These are phyloP conservation scores for Sarcophaga bullata DNA, from an alignment of 1,140 invertebrate genomes.

Conservation along the genomic window DNA sequence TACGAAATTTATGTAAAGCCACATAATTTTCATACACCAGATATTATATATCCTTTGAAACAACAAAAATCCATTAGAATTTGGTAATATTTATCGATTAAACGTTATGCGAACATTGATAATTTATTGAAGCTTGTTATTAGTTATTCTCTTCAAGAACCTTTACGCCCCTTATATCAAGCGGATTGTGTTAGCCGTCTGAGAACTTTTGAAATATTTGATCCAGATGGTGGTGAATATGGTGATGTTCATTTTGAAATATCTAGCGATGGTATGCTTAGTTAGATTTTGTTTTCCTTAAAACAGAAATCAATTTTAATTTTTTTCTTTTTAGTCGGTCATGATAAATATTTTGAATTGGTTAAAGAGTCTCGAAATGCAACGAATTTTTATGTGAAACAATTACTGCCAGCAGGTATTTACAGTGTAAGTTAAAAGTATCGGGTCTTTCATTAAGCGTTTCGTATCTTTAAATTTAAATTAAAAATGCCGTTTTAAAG, in stretches of 20 bases:
- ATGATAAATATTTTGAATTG: constrained; percentile 45
- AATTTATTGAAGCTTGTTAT: background rate
- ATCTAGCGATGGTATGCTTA: constrained; percentile 20
- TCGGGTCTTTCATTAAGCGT: too few species aligned
- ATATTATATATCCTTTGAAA: constrained; percentile 64
- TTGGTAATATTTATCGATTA: constrained; percentile 38
- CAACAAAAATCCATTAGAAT: constrained; percentile 56
- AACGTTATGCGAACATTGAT: background rate
- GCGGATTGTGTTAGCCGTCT: constrained; percentile 48
- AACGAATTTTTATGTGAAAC: constrained; percentile 35
- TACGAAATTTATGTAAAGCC: constrained; percentile 66
- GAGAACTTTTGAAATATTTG: constrained; percentile 41
- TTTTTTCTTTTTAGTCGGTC: constrained; percentile 15
- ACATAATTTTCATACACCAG: constrained; percentile 67
- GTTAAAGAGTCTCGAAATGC: constrained; percentile 37
- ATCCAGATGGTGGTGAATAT: constrained; percentile 46
- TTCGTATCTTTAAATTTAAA: background rate
- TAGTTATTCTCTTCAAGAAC: constrained; percentile 47
- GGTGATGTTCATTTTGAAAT: constrained; percentile 45
- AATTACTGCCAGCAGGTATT: constrained; percentile 9
- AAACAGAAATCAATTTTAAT: background rate
- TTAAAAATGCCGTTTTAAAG: too few species aligned
- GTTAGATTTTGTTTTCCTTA: background rate
- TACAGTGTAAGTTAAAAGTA: constrained; percentile 24
- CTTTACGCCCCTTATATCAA: constrained; percentile 47